Evolutionary conservation across 2,797 vertebrate species (phyloP).

Genomic region (Brachyalestes nurse): DNA sequence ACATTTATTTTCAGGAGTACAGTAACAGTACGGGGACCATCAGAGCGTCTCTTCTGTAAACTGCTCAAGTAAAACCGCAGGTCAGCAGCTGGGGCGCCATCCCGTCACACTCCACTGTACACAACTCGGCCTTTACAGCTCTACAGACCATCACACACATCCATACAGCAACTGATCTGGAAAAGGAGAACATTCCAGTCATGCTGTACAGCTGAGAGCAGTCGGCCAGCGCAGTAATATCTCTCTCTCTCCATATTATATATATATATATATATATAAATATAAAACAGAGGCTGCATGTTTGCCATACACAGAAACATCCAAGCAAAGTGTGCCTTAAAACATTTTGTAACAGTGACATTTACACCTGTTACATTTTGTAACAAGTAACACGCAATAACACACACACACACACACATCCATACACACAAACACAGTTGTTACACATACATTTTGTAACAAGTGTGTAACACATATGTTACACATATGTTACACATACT

Average conservation of each 20-base stretch:
- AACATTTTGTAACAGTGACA: too few relatives aligned
- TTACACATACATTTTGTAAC: too few relatives aligned
- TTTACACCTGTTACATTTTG: too few relatives aligned
- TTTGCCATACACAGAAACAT: background rate
- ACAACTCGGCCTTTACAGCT: conserved; percentile 14
- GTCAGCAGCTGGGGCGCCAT: background rate
- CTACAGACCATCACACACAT: conserved; percentile 28
- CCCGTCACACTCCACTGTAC: background rate
- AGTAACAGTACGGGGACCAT: background rate
- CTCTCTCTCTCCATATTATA: background rate
- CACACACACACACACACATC: background rate
- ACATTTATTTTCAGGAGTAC: background rate
- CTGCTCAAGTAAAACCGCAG: conserved; percentile 21
- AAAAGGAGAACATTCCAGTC: conserved; percentile 14
- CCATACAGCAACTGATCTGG: conserved; percentile 18
- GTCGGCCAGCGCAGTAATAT: conserved; percentile 7
- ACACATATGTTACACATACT: too few relatives aligned
- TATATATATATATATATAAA: too few relatives aligned
- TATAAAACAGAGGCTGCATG: conserved; percentile 7
- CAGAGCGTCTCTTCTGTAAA: background rate
- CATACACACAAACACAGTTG: too few relatives aligned
- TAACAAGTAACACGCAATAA: too few relatives aligned
- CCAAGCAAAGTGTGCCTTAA: background rate
- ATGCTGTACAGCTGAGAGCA: conserved; percentile 8
- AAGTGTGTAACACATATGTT: too few relatives aligned